Percentiles rank a stretch among this genome's conserved stretches.
Conservation (phyloP, 1,140 invertebrate species). For the Zaprionus inermis region DNA sequence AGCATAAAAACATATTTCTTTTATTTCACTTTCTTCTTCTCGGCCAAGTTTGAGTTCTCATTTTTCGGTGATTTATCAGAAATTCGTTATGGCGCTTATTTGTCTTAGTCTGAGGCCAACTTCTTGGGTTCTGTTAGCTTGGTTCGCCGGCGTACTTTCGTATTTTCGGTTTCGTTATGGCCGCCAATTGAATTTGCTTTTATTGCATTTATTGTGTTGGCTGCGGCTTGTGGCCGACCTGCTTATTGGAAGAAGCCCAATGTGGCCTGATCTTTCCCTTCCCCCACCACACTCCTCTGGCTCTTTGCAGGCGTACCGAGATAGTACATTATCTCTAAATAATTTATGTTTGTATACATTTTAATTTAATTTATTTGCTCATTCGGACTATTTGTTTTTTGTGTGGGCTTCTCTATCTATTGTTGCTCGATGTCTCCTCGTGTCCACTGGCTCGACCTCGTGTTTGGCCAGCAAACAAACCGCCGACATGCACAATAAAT, state of each 20-base stretch:
- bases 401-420: slow-evolving; percentile 36
- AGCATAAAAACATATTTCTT: slow-evolving; percentile 44
- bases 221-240: slow-evolving; percentile 44
- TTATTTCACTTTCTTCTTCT: slow-evolving; percentile 18
- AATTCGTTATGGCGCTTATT: slow-evolving; percentile 70
- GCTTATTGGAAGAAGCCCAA: slow-evolving; percentile 59
- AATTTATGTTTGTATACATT: slow-evolving; percentile 82
- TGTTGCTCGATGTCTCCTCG: slow-evolving; percentile 11
- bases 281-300: neutral
- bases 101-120: slow-evolving; percentile 64
- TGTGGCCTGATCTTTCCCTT: slow-evolving; percentile 9
- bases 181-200: slow-evolving; percentile 78
- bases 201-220: slow-evolving; percentile 60
- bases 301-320: neutral
- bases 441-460: slow-evolving; percentile 20
- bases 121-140: slow-evolving; percentile 32
- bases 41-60: slow-evolving; percentile 39
- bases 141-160: slow-evolving; percentile 25
- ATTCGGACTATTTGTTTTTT: slow-evolving; percentile 64
- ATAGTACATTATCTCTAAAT: slow-evolving; percentile 80
- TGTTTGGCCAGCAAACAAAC: slow-evolving; percentile 62
- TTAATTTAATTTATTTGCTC: slow-evolving; percentile 80
- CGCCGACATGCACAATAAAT: slow-evolving; percentile 40
- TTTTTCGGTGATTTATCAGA: slow-evolving; percentile 71
- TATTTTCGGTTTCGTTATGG: slow-evolving; percentile 56